These are phyloP conservation scores for Tenthredo scrophulariae DNA, from an alignment of 2,888 invertebrate species.

Conservation along the genomic window DNA sequence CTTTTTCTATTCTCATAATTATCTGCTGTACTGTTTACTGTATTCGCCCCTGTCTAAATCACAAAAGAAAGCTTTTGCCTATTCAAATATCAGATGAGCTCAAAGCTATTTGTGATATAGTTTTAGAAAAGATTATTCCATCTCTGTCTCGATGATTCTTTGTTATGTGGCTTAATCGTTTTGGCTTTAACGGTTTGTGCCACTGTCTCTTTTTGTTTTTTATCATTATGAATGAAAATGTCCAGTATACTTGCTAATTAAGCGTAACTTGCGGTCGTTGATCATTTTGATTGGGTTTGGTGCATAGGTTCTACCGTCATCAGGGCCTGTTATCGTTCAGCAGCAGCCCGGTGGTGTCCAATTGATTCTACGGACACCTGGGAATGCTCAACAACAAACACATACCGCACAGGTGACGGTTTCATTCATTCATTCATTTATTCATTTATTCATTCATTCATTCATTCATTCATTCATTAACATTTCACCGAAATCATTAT, in stretches of 20 bases:
- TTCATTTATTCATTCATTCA: slow-evolving; percentile 62
- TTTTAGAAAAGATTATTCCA: neutral
- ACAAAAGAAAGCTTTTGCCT: neutral
- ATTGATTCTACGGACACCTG: slow-evolving; percentile 85
- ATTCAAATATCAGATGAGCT: neutral
- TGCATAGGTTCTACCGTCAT: slow-evolving; percentile 77
- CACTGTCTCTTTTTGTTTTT: neutral
- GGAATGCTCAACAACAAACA: slow-evolving; percentile 78
- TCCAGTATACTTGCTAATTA: neutral
- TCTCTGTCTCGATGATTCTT: neutral
- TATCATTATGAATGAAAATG: neutral
- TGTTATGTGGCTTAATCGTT: neutral
- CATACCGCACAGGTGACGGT: slow-evolving; percentile 78
- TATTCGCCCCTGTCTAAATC: neutral
- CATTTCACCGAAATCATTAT: slow-evolving; percentile 18
- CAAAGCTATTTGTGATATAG: neutral
- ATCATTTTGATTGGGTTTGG: slow-evolving; percentile 70
- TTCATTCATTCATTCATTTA: slow-evolving; percentile 59
- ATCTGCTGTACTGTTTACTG: neutral
- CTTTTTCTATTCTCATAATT: neutral
- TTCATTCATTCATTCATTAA: slow-evolving; percentile 69
- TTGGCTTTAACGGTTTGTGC: neutral
- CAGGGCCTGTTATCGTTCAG: slow-evolving; percentile 82
- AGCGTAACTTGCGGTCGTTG: slow-evolving; percentile 33
- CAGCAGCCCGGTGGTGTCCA: slow-evolving; percentile 86